These are phyloP conservation scores for Limnothrissa miodon DNA, from an alignment of 2,113 vertebrate genomes.

Conservation along the genomic window DNA sequence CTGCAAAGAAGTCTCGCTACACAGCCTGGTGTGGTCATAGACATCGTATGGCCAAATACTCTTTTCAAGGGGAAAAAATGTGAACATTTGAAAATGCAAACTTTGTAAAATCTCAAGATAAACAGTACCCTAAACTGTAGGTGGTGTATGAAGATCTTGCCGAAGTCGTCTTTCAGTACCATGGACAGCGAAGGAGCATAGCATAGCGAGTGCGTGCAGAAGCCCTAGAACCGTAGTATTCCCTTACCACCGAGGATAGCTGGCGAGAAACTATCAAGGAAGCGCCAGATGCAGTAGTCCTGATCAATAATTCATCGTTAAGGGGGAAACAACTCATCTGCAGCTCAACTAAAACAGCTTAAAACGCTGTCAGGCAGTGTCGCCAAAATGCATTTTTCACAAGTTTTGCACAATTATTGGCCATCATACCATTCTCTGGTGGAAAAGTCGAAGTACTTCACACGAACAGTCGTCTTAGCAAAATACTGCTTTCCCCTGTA, in stretches of 20 bases:
- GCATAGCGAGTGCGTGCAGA: neutral
- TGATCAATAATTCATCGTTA: slow-evolving; percentile 3
- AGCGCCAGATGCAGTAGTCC: neutral
- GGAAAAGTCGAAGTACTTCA: neutral
- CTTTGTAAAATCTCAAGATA: neutral
- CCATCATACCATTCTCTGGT: slow-evolving; percentile 1
- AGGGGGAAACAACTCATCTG: neutral
- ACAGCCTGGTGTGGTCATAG: neutral
- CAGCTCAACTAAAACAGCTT: slow-evolving; percentile 2
- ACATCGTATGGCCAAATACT: neutral
- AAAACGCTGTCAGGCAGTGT: neutral
- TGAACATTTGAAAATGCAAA: neutral
- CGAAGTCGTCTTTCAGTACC: neutral
- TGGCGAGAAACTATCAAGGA: neutral
- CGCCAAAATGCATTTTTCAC: slow-evolving; percentile 9
- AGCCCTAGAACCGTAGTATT: neutral
- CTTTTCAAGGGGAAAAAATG: neutral
- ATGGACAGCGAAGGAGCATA: slow-evolving; percentile 12
- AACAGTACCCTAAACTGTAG: neutral
- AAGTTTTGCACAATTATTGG: slow-evolving; percentile 7
- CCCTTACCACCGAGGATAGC: neutral
- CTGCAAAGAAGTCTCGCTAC: neutral
- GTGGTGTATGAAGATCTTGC: neutral
- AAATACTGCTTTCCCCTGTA: neutral
- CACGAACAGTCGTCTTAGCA: neutral